phyloP scores from a whole-genome alignment of 2,888 invertebrate species.

The Neoitamus cyanurus region DNA sequence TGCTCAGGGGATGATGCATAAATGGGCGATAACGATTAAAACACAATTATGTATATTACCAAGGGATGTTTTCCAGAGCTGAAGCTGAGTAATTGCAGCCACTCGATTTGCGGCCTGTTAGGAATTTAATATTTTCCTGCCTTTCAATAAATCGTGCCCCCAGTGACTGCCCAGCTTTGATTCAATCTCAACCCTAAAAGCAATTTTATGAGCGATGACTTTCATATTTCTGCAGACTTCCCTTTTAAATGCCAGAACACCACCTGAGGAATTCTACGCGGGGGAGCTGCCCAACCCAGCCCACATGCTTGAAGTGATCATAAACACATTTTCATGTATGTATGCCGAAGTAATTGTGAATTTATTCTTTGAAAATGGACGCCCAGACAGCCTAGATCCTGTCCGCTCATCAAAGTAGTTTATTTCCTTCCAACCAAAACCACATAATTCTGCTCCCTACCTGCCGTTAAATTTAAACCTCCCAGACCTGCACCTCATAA shows the following conservation, averaged over 20 bases:
- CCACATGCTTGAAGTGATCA: not conserved
- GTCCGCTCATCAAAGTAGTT: not conserved
- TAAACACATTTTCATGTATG: not conserved
- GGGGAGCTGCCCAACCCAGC: too few relatives aligned
- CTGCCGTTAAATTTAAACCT: slow-evolving; percentile 15
- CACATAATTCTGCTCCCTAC: not conserved
- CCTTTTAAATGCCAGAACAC: not conserved
- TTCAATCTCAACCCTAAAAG: not conserved
- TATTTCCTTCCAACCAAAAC: not conserved
- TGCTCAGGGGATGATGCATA: not conserved
- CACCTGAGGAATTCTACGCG: not conserved
- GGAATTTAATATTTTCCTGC: not conserved
- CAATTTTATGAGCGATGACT: not conserved
- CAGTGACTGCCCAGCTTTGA: not conserved
- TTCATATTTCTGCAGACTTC: not conserved
- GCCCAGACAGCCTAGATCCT: not conserved
- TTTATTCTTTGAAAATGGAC: not conserved
- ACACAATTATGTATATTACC: not conserved
- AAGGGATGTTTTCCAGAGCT: not conserved
- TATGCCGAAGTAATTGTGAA: not conserved
- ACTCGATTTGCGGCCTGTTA: not conserved
- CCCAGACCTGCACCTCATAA: slow-evolving; percentile 15
- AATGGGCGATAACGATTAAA: not conserved
- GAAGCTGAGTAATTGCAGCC: not conserved
- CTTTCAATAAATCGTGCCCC: not conserved